Conservation (phyloP, 2,888 invertebrate genomes). For the Marronus borbonicus region DNA sequence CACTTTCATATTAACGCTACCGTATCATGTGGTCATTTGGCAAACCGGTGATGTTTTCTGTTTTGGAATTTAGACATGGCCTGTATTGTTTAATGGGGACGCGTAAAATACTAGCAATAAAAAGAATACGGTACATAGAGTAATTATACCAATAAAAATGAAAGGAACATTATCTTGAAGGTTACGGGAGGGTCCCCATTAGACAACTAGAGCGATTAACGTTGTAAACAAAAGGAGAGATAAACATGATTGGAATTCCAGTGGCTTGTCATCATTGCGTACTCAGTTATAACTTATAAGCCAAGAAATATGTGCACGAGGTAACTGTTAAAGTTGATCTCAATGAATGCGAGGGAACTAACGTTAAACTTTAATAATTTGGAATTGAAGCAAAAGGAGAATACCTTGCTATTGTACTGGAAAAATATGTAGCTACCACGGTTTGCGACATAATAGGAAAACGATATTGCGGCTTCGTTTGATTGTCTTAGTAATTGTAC, state of each 20-base stretch:
- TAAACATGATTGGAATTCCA: constrained; percentile 31
- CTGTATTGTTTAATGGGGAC: constrained; percentile 10
- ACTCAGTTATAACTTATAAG: not conserved
- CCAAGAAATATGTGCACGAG: not conserved
- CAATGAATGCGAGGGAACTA: not conserved
- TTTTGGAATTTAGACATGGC: constrained; percentile 4
- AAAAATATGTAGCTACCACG: too few species aligned
- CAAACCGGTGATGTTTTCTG: constrained; percentile 1
- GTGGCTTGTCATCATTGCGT: constrained; percentile 4
- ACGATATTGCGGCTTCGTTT: too few species aligned
- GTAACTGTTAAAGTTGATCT: not conserved
- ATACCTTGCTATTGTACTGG: too few species aligned
- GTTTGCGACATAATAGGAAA: not conserved
- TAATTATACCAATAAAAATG: constrained; percentile 36
- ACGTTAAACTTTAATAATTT: too few species aligned
- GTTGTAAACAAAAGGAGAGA: constrained; percentile 28
- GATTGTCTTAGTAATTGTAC: too few species aligned
- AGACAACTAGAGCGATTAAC: constrained; percentile 31
- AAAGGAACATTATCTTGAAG: constrained; percentile 37
- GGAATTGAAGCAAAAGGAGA: too few species aligned
- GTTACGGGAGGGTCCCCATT: constrained; percentile 29
- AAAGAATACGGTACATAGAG: constrained; percentile 15
- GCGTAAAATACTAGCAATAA: not conserved
- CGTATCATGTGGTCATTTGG: not conserved
- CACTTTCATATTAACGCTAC: not conserved